Evolutionary conservation across 2,797 vertebrate species (phyloP), one percentile per base, ranked within the genome.

Genomic region (Octomys mimax): DNA sequence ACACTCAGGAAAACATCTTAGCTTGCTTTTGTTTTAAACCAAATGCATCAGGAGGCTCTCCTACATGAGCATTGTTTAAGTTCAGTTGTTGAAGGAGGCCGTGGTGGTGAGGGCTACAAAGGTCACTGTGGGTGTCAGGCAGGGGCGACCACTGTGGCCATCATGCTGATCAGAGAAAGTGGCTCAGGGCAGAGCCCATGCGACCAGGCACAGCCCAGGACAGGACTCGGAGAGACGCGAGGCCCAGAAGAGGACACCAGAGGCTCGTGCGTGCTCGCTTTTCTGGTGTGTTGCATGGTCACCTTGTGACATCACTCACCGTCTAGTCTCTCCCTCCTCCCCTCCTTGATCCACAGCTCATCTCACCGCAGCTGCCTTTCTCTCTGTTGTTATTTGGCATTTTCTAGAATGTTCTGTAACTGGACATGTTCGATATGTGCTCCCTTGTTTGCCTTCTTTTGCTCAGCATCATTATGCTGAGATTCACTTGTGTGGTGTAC

Each of bases 41-140:
- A 2, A n/a, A 33, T 68, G 66, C 16, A 7, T 68, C n/a, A n/a
- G 66, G 14, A 68, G 66, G 33, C 18, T 8, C 33, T 19, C 33
- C 19, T 16, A 28, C 66, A 1, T 19, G 2, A n/a, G 66, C 11
- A 5, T 2, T n/a, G 6, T 16, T 68, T 14, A 7, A n/a, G 16
- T n/a, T 68, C 33, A 16, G 66, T 6, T n/a, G 16, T 62, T 31
- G 31, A 19, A 2, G n/a, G 7, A 68, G 66, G 66, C 66, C 2
- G 4, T n/a, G 66, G 66, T n/a, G 3, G 16, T n/a, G 66, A 68
- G 66, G 5, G 66, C 16, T 16, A n/a, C 6, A 3, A n/a, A n/a
- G 66, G 14, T 68, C 66, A 68, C 33, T 68, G 66, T 14, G 18
- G 66, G 33, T n/a, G 66, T 68, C 26, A 1, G 66, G 66, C 66